Evolutionary conservation across 2,797 vertebrate genomes (phyloP), one percentile per base, ranked within the genome.

Genomic region (Epinephelus awoara): DNA sequence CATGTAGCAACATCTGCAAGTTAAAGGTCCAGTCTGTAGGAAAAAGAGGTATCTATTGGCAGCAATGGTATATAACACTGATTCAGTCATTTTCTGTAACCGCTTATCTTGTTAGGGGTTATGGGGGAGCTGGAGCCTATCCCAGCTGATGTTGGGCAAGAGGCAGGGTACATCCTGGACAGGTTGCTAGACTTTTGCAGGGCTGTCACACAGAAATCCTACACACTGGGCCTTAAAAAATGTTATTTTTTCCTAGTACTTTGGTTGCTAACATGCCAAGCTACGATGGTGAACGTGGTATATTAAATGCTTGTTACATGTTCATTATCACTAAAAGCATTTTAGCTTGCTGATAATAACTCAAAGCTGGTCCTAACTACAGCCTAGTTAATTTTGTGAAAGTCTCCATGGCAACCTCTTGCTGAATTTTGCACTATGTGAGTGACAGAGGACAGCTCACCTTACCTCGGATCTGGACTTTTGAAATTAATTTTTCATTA

Each of bases 401-500:
- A 58, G 19, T 59, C 3, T 46, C 13, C 17, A 52, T 40, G 38
- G 17, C 21, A 21, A 50, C 29, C 29, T 51, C n/a, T 5, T n/a
- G 51, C 27, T 70, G 18, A 21, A 61, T 55, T 52, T 44, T 21
- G 1, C 51, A 21, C 4, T 67, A 14, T 57, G 21, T 57, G 21
- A 64, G 10, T 72, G 46, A 67, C 49, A 57, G 11, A 66, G 42
- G 15, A 80, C 29, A 55, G 46, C 25, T 52, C 8, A 18, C 27
- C 40, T 34, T 19, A 6, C 5, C 34, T 34, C 7, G 2, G 34
- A 68, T 52, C 13, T 52, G 34, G 27, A 38, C 3, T 18, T 18
- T 50, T 50, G 42, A 40, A 65, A 77, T 73, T 0, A 0, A 64
- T 61, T 72, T 59, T 27, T 73, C 19, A 72, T 29, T 42, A 3